Percentiles rank a stretch among this genome's conserved stretches.
Conservation (phyloP, 1,140 invertebrate species). For the Drosophila orena region DNA sequence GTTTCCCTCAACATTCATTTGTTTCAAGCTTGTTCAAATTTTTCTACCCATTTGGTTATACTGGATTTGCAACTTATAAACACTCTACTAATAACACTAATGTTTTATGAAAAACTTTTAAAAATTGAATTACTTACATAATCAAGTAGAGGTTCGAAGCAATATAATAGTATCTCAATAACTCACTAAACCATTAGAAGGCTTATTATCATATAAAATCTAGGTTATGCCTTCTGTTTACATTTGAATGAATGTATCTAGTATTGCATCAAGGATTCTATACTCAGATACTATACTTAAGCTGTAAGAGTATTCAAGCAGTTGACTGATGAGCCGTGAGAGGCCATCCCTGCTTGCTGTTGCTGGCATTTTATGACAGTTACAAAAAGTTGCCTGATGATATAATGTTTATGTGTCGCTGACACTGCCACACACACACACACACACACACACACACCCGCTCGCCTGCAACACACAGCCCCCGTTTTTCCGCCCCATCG, state of each 20-base stretch:
- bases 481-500: slow-evolving; percentile 3
- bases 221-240: too few species aligned
- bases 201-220: too few species aligned
- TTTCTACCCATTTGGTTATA: slow-evolving; percentile 26
- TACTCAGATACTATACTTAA: neutral
- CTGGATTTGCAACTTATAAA: neutral
- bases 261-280: too few species aligned
- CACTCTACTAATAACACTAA: too few species aligned
- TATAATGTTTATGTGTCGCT: slow-evolving; percentile 81
- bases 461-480: neutral
- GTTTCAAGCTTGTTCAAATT: slow-evolving; percentile 43
- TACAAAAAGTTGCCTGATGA: slow-evolving; percentile 81
- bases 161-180: too few species aligned
- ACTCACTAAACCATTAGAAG: too few species aligned
- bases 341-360: slow-evolving; percentile 17
- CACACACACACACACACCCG: slow-evolving; percentile 6
- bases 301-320: slow-evolving; percentile 14
- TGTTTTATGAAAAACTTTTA: too few species aligned
- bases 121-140: too few species aligned
- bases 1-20: slow-evolving; percentile 68
- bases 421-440: slow-evolving; percentile 51
- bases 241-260: too few species aligned
- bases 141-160: too few species aligned
- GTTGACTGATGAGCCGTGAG: neutral
- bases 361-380: slow-evolving; percentile 75